Evolutionary conservation across 2,797 vertebrate species (phyloP), one percentile per base, ranked within the genome.

Genomic region (Melanotaenia trifasciata): DNA sequence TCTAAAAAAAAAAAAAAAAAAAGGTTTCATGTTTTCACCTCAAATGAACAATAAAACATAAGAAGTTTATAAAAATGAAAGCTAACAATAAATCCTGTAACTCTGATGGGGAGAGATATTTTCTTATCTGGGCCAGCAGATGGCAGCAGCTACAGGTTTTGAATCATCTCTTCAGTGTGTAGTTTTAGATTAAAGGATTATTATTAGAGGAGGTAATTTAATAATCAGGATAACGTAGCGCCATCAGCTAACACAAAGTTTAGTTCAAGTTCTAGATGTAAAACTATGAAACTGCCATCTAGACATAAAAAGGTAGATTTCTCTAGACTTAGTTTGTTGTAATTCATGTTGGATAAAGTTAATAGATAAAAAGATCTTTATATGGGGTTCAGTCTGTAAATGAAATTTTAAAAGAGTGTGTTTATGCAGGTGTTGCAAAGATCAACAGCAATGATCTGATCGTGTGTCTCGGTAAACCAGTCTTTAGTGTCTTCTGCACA

Each of bases 71-170:
- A 26, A 54, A 54, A 28, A 54, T 14, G 4, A 51, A 22, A 24
- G 2, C 50, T 2, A 24, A 22, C 43, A 47, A 18, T 47, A 18
- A 47, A 20, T 47, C 43, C 43, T 36, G 36, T 4, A 4, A 14
- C 11, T 4, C 2, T 47, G 43, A 18, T 20, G 18, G 20, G 24
- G 10, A 35, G n/a, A 36, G 43, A 60, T 4, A 13, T 59, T 9
- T 50, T 8, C 18, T 14, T 4, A 6, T 33, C 2, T 22, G 4
- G 11, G 58, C 67, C 74, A 77, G 30, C 63, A 77, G 74, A 77
- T 71, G 68, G 68, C 68, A 66, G 57, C 68, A 71, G 50, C 38
- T 36, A n/a, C 22, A 30, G 1, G 30, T 38, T 6, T n/a, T 60
- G 8, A 43, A 16, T 0, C 35, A 54, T 54, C 53, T 12, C 28